Percentiles rank a stretch among this genome's conserved stretches.
Evolutionary conservation across 2,797 vertebrate species (phyloP).

Genomic region (Agapornis canus): DNA sequence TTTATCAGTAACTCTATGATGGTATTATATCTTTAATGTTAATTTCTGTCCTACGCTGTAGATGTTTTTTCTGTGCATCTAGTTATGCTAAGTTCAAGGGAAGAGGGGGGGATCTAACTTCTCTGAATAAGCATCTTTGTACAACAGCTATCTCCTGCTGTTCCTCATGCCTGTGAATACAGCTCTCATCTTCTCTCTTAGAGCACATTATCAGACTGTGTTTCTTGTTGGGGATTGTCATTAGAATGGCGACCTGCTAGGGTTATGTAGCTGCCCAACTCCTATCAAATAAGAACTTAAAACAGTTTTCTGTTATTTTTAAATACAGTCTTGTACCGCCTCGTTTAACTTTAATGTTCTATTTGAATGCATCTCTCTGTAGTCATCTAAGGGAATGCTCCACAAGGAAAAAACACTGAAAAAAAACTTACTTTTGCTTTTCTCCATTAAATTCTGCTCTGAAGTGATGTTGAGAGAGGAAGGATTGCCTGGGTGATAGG

Average conservation of each 20-base stretch:
- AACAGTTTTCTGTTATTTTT: conserved; percentile 58
- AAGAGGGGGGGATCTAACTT: not conserved
- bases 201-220: not conserved
- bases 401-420: not conserved
- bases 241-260: conserved; percentile 9
- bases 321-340: conserved; percentile 48
- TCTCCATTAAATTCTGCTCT: conserved; percentile 1
- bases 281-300: conserved; percentile 31
- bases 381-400: conserved; percentile 49
- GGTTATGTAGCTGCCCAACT: conserved; percentile 22
- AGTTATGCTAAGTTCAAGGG: conserved; percentile 41
- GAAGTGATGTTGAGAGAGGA: conserved; percentile 1
- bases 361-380: conserved; percentile 56
- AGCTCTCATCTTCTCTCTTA: conserved; percentile 44
- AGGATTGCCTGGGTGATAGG: not conserved
- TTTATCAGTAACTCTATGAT: conserved; percentile 51
- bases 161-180: not conserved
- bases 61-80: conserved; percentile 50
- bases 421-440: not conserved
- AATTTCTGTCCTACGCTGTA: conserved; percentile 18
- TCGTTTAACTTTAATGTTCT: conserved; percentile 67
- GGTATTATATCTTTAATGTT: conserved; percentile 53
- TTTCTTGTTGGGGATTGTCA: conserved; percentile 44
- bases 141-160: conserved; percentile 10
- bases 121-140: conserved; percentile 28